These are phyloP conservation scores for Cheirogaleus major DNA, from an alignment of 2,797 vertebrate genomes.

Conservation along the genomic window DNA sequence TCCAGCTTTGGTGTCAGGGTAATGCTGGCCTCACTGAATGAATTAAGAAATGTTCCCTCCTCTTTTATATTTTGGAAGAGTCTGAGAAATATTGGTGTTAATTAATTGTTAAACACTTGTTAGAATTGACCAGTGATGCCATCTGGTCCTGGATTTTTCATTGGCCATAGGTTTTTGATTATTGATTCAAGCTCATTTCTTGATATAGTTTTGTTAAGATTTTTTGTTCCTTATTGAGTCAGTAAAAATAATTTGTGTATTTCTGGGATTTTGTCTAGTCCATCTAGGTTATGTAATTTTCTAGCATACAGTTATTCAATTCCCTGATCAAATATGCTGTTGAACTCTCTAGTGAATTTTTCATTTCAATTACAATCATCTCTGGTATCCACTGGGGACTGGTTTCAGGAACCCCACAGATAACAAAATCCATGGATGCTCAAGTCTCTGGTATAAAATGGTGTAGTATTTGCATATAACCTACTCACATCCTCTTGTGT, in stretches of 20 bases:
- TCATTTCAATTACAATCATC: not conserved
- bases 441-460: too few relatives aligned
- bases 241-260: not conserved
- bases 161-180: not conserved
- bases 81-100: not conserved
- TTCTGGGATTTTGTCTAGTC: not conserved
- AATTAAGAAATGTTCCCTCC: not conserved
- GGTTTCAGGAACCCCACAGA: not conserved
- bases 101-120: not conserved
- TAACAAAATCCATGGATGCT: not conserved
- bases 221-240: not conserved
- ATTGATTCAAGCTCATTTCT: not conserved
- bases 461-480: not conserved
- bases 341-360: not conserved
- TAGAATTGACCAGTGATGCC: not conserved
- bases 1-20: not conserved
- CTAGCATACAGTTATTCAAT: not conserved
- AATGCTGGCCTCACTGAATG: not conserved
- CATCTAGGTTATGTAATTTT: not conserved
- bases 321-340: not conserved
- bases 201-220: not conserved
- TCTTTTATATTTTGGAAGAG: not conserved
- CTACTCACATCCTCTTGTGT: not conserved
- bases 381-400: not conserved
- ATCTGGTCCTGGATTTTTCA: not conserved